Percentiles rank a stretch among this genome's conserved stretches.
Evolutionary conservation across 2,797 vertebrate species (phyloP).

Genomic region (Lithobates pipiens): DNA sequence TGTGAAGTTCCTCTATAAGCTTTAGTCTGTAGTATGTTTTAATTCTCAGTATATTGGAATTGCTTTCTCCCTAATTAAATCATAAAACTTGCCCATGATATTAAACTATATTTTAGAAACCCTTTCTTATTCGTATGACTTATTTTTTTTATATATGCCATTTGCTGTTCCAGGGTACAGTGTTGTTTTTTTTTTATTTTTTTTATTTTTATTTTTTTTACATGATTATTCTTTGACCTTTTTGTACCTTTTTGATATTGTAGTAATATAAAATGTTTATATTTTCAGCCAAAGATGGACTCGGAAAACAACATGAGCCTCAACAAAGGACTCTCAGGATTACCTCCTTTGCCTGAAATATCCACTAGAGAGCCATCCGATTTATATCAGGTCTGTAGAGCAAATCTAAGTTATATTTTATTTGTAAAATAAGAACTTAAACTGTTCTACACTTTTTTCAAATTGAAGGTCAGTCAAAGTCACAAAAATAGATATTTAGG

Average conservation of each 20-base stretch:
- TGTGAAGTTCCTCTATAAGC: too few relatives aligned
- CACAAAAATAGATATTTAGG: too few relatives aligned
- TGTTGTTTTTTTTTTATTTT: slow-evolving; percentile 12
- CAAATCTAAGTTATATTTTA: neutral
- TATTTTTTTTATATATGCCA: neutral
- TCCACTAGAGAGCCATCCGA: slow-evolving; percentile 70
- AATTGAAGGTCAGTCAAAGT: too few relatives aligned
- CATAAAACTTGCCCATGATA: neutral
- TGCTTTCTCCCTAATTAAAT: neutral
- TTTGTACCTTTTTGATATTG: neutral
- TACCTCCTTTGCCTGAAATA: slow-evolving; percentile 67
- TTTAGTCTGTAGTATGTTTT: too few relatives aligned
- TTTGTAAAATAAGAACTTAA: neutral
- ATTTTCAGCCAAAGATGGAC: slow-evolving; percentile 63
- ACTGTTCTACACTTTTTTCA: neutral
- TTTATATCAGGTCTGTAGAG: slow-evolving; percentile 75
- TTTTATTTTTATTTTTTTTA: too few relatives aligned
- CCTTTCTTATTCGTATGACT: neutral
- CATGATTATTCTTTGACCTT: too few relatives aligned
- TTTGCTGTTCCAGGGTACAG: neutral
- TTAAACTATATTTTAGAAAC: slow-evolving; percentile 24
- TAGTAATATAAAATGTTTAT: slow-evolving; percentile 18
- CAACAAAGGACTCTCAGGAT: slow-evolving; percentile 62
- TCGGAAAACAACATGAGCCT: slow-evolving; percentile 76
- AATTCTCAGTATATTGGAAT: neutral